phyloP scores from a whole-genome alignment of 2,113 vertebrate genomes.

The Serinus canaria region DNA sequence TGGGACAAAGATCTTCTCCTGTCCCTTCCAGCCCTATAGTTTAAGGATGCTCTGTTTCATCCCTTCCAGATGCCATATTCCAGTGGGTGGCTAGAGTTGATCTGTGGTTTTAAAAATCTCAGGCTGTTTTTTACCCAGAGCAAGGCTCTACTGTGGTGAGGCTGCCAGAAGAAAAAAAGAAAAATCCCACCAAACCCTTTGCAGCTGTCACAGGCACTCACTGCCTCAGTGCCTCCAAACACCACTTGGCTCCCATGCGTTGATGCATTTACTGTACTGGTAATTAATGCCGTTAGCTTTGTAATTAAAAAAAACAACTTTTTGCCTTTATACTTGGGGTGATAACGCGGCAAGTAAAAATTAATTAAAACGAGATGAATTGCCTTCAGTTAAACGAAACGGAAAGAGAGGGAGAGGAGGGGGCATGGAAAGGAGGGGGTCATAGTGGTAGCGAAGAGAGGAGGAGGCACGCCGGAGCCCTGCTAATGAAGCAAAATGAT shows the following conservation, averaged over 20 bases:
- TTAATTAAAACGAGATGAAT: conserved; percentile 87
- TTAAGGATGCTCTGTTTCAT: not conserved
- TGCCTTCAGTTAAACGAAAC: conserved; percentile 81
- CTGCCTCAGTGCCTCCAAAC: conserved; percentile 71
- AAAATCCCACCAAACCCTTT: conserved; percentile 21
- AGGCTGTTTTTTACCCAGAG: not conserved
- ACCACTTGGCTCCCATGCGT: conserved; percentile 54
- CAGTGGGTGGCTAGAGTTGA: not conserved
- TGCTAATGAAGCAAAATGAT: conserved; percentile 75
- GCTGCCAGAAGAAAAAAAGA: not conserved
- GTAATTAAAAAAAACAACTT: conserved; percentile 81
- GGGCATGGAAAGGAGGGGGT: conserved; percentile 35
- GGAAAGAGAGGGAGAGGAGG: conserved; percentile 65
- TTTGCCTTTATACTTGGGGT: conserved; percentile 79
- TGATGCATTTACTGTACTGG: conserved; percentile 77
- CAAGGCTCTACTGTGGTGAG: conserved; percentile 27
- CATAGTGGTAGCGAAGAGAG: not conserved
- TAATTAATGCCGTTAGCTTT: conserved; percentile 84
- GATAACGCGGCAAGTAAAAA: conserved; percentile 83
- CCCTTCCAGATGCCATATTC: not conserved
- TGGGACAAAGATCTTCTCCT: not conserved
- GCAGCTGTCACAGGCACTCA: conserved; percentile 64
- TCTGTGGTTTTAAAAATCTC: not conserved
- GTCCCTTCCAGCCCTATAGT: not conserved
- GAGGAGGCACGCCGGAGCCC: conserved; percentile 31